phyloP scores from a whole-genome alignment of 1,140 invertebrate species.

The Dendrolimus punctatus region DNA sequence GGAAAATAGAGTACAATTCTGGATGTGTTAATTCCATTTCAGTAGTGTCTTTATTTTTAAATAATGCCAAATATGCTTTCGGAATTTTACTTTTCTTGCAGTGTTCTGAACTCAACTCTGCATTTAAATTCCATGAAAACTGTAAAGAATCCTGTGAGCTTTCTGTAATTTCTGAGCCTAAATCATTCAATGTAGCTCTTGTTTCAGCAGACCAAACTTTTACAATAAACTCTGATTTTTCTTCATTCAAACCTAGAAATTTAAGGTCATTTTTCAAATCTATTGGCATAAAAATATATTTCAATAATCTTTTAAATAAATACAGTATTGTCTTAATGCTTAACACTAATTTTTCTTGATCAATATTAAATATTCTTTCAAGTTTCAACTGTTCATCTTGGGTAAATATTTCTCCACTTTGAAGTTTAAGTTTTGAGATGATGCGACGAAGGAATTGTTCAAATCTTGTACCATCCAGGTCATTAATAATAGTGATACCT shows the following conservation, averaged over 20 bases:
- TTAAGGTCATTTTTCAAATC: slow-evolving; percentile 47
- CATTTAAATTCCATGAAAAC: slow-evolving; percentile 54
- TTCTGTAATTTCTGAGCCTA: slow-evolving; percentile 25
- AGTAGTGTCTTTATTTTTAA: slow-evolving; percentile 21
- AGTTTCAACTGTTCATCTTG: slow-evolving; percentile 50
- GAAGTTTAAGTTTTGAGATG: slow-evolving; percentile 39
- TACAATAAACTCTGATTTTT: slow-evolving; percentile 44
- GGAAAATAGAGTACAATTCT: slow-evolving; percentile 51
- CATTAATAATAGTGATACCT: slow-evolving; percentile 42
- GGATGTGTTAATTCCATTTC: slow-evolving; percentile 53
- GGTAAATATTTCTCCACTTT: slow-evolving; percentile 48
- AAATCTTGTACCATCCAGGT: slow-evolving; percentile 45
- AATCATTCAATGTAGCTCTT: slow-evolving; percentile 38
- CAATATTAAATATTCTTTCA: slow-evolving; percentile 51
- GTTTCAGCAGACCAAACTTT: slow-evolving; percentile 58
- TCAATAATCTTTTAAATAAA: slow-evolving; percentile 50
- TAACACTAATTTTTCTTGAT: slow-evolving; percentile 38
- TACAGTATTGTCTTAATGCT: slow-evolving; percentile 51
- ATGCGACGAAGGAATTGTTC: slow-evolving; percentile 54
- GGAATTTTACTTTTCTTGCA: slow-evolving; percentile 51
- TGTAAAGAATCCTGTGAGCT: slow-evolving; percentile 30
- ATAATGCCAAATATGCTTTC: slow-evolving; percentile 44
- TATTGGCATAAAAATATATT: slow-evolving; percentile 54
- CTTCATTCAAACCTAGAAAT: slow-evolving; percentile 37
- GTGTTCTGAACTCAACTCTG: slow-evolving; percentile 54